Conservation (phyloP, 1,140 invertebrate genomes). For the Akabosia matsudoensis region DNA sequence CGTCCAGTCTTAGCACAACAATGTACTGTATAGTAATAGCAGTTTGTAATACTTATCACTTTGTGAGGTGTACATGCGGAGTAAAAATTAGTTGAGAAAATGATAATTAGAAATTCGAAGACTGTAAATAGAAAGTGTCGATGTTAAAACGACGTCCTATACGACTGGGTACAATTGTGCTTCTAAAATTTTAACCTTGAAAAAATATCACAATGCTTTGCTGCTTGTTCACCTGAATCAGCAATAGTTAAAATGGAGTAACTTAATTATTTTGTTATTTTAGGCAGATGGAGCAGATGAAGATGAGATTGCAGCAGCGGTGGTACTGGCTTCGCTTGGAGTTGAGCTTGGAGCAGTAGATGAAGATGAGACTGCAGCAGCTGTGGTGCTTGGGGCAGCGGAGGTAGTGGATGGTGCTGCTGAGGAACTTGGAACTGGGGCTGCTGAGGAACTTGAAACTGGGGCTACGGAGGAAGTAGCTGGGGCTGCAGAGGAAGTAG, state of each 20-base stretch:
- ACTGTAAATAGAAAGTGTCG: too few relatives aligned
- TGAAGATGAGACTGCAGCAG: not conserved
- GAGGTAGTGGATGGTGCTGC: not conserved
- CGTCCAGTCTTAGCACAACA: too few relatives aligned
- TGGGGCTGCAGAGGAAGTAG: constrained; percentile 11
- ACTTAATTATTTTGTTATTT: not conserved
- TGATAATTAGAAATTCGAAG: not conserved
- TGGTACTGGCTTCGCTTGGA: not conserved
- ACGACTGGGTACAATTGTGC: too few relatives aligned
- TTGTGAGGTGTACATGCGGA: too few relatives aligned
- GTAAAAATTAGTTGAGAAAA: too few relatives aligned
- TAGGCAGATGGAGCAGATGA: constrained; percentile 12
- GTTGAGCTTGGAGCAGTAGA: not conserved
- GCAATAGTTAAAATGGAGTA: not conserved
- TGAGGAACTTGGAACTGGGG: not conserved
- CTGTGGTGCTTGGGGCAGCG: not conserved
- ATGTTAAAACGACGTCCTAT: too few relatives aligned
- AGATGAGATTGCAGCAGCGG: not conserved
- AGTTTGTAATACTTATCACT: too few relatives aligned
- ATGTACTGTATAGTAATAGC: too few relatives aligned
- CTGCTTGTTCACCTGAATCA: too few relatives aligned
- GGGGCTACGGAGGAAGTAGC: not conserved
- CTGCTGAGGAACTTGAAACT: not conserved
- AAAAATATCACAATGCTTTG: too few relatives aligned
- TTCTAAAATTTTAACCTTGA: too few relatives aligned